A percentile compares a stretch with the other conserved stretches of the same genome.
Evolutionary conservation across 2,113 vertebrate genomes (phyloP).

Genomic region (Nicator chloris): DNA sequence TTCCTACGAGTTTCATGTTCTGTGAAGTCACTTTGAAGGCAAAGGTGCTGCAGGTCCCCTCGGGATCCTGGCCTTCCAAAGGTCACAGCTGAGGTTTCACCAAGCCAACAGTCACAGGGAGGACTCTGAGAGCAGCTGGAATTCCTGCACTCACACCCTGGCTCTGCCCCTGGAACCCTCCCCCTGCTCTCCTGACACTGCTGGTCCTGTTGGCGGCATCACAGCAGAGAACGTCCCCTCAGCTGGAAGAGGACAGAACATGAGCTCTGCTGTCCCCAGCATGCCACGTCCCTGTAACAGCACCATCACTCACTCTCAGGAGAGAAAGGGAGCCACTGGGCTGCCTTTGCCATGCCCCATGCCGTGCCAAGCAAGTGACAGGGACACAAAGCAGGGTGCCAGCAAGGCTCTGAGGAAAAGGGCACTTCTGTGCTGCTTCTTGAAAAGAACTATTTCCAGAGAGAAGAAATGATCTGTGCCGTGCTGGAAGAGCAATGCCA

Average conservation of each 20-base stretch:
- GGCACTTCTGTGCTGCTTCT: background rate
- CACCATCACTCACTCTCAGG: background rate
- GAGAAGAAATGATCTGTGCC: too few species aligned
- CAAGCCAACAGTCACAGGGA: accelerated
- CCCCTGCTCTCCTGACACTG: background rate
- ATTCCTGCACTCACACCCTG: background rate
- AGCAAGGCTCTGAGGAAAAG: background rate
- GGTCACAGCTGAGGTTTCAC: background rate
- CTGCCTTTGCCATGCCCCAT: background rate
- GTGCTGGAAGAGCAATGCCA: background rate
- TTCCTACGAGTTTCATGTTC: background rate
- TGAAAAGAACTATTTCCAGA: background rate
- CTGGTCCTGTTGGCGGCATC: accelerated
- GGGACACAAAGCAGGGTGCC: background rate
- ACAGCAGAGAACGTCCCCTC: background rate
- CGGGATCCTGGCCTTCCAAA: background rate
- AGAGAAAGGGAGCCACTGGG: background rate
- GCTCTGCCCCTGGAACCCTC: background rate
- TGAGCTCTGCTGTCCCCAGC: background rate
- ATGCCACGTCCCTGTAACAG: background rate
- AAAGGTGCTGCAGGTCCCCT: background rate
- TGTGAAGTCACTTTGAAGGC: background rate
- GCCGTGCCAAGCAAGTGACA: background rate
- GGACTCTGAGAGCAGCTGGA: background rate
- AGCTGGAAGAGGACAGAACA: background rate